Conservation (phyloP, 2,797 vertebrate genomes). For the Fundulus diaphanus region DNA sequence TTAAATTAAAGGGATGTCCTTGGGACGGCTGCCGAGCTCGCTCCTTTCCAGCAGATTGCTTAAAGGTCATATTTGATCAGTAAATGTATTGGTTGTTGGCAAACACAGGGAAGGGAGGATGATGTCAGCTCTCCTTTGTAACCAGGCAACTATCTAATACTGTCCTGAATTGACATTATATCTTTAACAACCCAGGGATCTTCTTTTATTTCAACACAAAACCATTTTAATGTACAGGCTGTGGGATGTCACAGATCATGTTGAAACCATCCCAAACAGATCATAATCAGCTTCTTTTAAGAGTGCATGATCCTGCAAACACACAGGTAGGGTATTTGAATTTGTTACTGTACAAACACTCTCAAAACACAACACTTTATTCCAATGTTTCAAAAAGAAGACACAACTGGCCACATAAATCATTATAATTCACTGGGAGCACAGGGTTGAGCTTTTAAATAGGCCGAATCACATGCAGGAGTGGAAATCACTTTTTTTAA, state of each 20-base stretch:
- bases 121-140: constrained; percentile 65
- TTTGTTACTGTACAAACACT: constrained; percentile 20
- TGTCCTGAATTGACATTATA: constrained; percentile 38
- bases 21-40: constrained; percentile 17
- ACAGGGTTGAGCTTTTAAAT: constrained; percentile 35
- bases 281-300: not conserved
- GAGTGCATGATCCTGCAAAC: not conserved
- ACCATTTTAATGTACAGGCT: constrained; percentile 8
- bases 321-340: not conserved
- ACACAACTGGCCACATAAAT: constrained; percentile 36
- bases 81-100: constrained; percentile 51
- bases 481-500: constrained; percentile 29
- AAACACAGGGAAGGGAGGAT: constrained; percentile 31
- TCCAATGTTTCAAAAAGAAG: constrained; percentile 52
- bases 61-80: constrained; percentile 72
- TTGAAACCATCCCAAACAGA: not conserved
- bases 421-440: not conserved
- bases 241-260: constrained; percentile 15
- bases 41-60: constrained; percentile 35
- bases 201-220: constrained; percentile 12
- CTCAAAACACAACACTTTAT: constrained; percentile 72
- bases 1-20: constrained; percentile 42
- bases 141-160: constrained; percentile 61
- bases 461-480: constrained; percentile 27
- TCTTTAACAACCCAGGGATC: constrained; percentile 29